Base-by-base conservation (phyloP, 2,888 invertebrate species). In the Heliconius hortense region DNA sequence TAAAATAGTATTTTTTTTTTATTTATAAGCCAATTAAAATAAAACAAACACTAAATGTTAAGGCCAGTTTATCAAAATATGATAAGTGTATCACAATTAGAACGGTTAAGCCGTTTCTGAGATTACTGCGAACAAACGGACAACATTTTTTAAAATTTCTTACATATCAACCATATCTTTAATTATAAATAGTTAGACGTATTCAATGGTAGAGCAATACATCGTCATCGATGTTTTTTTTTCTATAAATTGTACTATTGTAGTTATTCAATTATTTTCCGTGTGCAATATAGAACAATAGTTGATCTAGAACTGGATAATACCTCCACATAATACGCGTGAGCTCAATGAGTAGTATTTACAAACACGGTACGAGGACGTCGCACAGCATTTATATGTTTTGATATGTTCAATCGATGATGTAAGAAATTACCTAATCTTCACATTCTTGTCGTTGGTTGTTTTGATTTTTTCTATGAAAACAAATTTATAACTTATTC, bases 351-450 rank as follows among this genome's bases (percentile, higher is more conserved):
- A 71, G 39, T 59, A 5, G 43, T 89, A 84, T 90, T 90, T 90
- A 89, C 84, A 86, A 89, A 90, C 82, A 89, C 69, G 26, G 26
- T n/a, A 35, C 70, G 43, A 15, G 28, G 75, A 77, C 76, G 48
- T 68, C 62, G 73, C 69, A 77, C 75, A 88, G 86, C 87, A 80
- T 81, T 82, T 21, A n/a, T 21, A 86, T 88, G 77, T 87, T 85
- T 82, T 79, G 81, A 81, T 79, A 78, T 78, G 84, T 83, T 89
- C 88, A 89, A 89, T 88, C 78, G 86, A 81, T 90, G 90, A 90
- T 87, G 84, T 78, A 86, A 88, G 78, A 82, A 83, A 83, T 91
- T 90, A 90, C 83, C 84, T 90, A 89, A 90, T 76, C 77, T 68
- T 60, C 63, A 72, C 68, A 75, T 76, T 72, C 56, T 72, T 76